Conservation (phyloP, 2,113 vertebrate species). For the Syngnathus floridae region DNA sequence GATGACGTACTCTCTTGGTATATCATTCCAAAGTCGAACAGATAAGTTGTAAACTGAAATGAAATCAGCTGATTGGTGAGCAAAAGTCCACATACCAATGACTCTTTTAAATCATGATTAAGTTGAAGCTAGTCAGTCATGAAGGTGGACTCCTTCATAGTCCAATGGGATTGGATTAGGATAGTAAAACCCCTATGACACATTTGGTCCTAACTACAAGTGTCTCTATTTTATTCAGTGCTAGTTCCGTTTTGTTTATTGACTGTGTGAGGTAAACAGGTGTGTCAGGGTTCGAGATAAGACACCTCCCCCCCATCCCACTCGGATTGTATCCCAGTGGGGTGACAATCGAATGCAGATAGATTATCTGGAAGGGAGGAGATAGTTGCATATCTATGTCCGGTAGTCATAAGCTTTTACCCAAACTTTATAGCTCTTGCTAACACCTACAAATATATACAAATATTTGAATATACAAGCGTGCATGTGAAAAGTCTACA, state of each 20-base stretch:
- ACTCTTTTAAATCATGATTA: neutral
- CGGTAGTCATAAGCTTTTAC: no score
- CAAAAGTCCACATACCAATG: neutral
- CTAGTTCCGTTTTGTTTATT: no score
- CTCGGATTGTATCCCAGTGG: neutral
- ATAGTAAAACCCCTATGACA: no score
- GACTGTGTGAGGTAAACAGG: no score
- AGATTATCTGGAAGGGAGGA: neutral
- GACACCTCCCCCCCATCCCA: neutral
- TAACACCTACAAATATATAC: no score
- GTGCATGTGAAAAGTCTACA: no score
- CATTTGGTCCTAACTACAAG: no score
- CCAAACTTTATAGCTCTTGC: no score
- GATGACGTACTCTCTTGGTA: neutral
- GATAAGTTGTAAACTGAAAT: neutral
- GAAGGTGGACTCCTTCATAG: no score
- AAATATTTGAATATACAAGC: no score
- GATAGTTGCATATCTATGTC: neutral
- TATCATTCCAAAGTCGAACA: slow-evolving; percentile 16
- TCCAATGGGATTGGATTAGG: no score
- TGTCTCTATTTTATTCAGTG: no score
- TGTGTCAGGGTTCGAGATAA: neutral
- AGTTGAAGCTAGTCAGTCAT: neutral
- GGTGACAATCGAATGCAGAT: neutral
- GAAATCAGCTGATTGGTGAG: neutral